Base-by-base conservation (phyloP, 2,797 vertebrate genomes). In the Neosalanx taihuensis region DNA sequence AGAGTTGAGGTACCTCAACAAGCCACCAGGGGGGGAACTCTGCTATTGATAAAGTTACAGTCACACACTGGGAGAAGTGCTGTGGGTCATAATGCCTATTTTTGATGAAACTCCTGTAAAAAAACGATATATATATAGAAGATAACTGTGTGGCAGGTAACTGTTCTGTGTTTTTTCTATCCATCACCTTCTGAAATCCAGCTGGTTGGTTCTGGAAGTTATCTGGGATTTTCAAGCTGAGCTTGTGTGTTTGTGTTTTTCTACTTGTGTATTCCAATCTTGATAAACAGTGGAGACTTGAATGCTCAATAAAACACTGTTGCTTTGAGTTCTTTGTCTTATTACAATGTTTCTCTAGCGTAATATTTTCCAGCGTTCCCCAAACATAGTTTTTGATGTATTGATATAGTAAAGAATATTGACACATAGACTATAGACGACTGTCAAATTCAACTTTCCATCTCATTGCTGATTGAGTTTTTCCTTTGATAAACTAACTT, bases 251-350 rank as follows among this genome's bases (percentile, higher is more conserved):
- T 67, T 26, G 33, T n/a, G 30, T 57, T 57, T 30, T 65, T 33
- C 35, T 31, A 83, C 86, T 85, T 86, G 79, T 87, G 85, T 81
- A 72, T 80, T 83, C 81, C 78, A 65, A 46, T 64, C 23, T 12
- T 18, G 31, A 64, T 65, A 49, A 65, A 83, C 83, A 80, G 80
- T 83, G 78, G 73, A 12, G 41, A 86, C 63, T 77, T 85, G 80
- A 85, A 83, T 81, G 75, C 60, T 82, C 75, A 90, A 85, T 88
- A 88, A 91, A 89, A 78, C 76, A 46, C 41, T 46, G 12, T 63
- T 29, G 75, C 13, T 61, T 61, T 26, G 4, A 56, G 18, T 13
- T 61, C 9, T 29, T 29, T 29, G 26, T 30, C 20, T 26, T 20
- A 59, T 26, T 58, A 3, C 3, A 59, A 30, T 12, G 13, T 61